These are phyloP conservation scores for Bacillus rossius DNA, from an alignment of 1,140 invertebrate genomes.

Conservation along the genomic window DNA sequence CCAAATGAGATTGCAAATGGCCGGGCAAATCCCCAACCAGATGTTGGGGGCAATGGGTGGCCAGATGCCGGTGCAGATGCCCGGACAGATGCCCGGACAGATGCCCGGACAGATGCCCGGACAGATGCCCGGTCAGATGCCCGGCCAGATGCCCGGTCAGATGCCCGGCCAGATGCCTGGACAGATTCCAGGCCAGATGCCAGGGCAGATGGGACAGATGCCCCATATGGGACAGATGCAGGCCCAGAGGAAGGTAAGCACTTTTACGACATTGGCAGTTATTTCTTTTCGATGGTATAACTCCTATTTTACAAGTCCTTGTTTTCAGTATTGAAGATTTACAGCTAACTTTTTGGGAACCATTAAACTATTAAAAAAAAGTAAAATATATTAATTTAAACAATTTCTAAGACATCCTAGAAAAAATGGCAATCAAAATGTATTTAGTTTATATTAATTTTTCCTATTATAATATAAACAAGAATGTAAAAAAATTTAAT, in stretches of 20 bases:
- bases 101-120: constrained; percentile 25
- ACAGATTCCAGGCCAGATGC: constrained; percentile 47
- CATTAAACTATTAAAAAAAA: too few species aligned
- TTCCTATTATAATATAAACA: too few species aligned
- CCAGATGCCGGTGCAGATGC: constrained; percentile 47
- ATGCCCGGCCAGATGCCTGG: constrained; percentile 24
- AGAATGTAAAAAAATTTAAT: too few species aligned
- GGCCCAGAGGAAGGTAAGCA: constrained; percentile 19
- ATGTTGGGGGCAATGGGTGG: constrained; percentile 29
- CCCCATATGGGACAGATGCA: constrained; percentile 27
- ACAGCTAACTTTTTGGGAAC: too few species aligned
- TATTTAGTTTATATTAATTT: too few species aligned
- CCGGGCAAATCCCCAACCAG: constrained; percentile 22
- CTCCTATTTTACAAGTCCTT: too few species aligned
- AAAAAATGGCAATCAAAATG: too few species aligned
- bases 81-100: constrained; percentile 39
- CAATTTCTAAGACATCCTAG: too few species aligned
- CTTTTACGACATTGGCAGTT: neutral
- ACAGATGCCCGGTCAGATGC: constrained; percentile 46
- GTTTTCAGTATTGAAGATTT: too few species aligned
- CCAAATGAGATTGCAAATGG: constrained; percentile 33
- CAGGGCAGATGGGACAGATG: constrained; percentile 35
- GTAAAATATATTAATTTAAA: too few species aligned
- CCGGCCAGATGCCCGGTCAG: constrained; percentile 35
- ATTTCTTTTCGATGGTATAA: neutral